Conservation (phyloP, 2,113 vertebrate genomes). For the Microtus richardsoni region DNA sequence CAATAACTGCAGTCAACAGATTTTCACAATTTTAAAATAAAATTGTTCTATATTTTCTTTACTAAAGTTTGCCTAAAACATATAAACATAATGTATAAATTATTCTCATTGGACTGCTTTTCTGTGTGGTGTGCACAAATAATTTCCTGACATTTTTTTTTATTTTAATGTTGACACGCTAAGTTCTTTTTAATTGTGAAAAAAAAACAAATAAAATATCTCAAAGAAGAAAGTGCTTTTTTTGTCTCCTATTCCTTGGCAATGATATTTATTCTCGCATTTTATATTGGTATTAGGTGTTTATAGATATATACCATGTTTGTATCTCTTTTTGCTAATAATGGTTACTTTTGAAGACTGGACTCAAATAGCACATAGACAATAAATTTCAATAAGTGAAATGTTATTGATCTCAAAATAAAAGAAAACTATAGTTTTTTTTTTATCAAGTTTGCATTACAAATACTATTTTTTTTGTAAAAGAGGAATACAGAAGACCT, state of each 20-base stretch:
- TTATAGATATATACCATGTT: neutral
- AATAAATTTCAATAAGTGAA: neutral
- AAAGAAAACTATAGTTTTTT: neutral
- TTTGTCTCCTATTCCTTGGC: neutral
- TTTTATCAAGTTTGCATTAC: neutral
- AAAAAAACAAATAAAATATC: neutral
- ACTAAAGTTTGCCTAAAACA: neutral
- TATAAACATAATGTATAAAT: neutral
- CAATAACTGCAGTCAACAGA: neutral
- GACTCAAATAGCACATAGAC: neutral
- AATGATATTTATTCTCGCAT: neutral
- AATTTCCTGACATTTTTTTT: neutral
- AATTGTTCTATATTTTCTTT: neutral
- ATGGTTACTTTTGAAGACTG: slow-evolving; percentile 12
- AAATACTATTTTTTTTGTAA: neutral
- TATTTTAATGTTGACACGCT: neutral
- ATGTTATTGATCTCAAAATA: neutral
- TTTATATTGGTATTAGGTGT: neutral
- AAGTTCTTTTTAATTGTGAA: neutral
- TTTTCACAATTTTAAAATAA: neutral
- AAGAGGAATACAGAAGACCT: neutral
- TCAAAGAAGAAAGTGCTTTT: neutral
- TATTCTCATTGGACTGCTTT: neutral
- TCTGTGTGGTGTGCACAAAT: neutral
- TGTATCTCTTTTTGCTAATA: neutral